A percentile compares a stretch with the other conserved stretches of the same genome.
Conservation (phyloP, 2,113 vertebrate species). For the Heliornis fulica region DNA sequence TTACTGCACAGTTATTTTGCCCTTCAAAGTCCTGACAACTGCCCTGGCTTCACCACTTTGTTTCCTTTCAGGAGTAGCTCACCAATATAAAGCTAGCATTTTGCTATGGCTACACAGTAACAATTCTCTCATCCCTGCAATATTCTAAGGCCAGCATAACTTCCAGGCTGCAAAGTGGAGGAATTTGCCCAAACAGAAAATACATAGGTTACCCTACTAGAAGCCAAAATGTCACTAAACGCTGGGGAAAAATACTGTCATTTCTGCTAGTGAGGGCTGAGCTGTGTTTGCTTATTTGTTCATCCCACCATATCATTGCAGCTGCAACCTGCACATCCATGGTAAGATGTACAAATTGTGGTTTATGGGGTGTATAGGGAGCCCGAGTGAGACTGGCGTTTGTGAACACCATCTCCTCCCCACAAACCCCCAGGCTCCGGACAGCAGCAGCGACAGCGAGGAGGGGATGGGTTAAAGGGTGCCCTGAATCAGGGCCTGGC, state of each 20-base stretch:
- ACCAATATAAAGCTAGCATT: neutral
- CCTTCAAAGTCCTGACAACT: neutral
- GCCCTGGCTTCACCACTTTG: neutral
- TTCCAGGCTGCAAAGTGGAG: neutral
- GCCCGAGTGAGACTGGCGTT: neutral
- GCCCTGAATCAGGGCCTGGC: neutral
- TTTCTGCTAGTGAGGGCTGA: neutral
- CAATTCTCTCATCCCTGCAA: neutral
- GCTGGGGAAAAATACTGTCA: neutral
- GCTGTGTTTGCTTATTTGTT: neutral
- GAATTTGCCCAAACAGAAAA: neutral
- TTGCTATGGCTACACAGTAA: neutral
- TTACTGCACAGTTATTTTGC: no score
- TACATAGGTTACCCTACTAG: neutral
- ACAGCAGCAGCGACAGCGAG: neutral
- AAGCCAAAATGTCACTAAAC: neutral
- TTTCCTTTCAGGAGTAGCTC: neutral
- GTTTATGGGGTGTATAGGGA: fast-evolving
- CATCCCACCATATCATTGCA: neutral
- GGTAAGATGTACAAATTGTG: no score
- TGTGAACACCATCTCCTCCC: no score
- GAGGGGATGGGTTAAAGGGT: no score
- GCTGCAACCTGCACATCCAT: neutral
- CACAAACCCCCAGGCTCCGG: neutral
- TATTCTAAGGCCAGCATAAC: neutral